phyloP scores from a whole-genome alignment of 2,797 vertebrate genomes.

The Cynopterus sphinx region DNA sequence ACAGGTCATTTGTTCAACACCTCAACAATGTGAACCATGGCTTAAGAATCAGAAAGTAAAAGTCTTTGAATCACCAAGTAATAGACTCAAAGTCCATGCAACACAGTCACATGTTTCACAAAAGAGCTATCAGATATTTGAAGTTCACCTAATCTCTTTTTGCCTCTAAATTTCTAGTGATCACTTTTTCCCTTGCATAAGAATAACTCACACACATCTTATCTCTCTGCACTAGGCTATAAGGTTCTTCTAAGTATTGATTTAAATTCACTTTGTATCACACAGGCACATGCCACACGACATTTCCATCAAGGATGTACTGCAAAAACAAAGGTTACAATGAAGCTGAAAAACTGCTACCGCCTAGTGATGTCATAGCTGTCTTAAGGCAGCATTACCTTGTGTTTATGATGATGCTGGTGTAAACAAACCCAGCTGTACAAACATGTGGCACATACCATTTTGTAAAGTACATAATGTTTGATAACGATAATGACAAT shows the following conservation, averaged over 20 bases:
- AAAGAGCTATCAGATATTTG: background rate
- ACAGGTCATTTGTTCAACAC: background rate
- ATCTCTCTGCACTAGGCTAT: background rate
- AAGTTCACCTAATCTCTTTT: background rate
- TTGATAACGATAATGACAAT: background rate
- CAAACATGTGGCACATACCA: background rate
- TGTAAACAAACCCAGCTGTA: background rate
- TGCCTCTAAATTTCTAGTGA: background rate
- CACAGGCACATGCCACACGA: too few relatives aligned
- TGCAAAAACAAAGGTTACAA: background rate
- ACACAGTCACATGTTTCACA: background rate
- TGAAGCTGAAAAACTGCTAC: background rate
- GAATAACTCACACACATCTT: slow-evolving; percentile 1
- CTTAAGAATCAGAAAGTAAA: slow-evolving; percentile 10
- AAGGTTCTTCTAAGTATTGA: background rate
- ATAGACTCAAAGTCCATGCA: background rate
- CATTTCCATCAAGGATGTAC: background rate
- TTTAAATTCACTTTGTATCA: slow-evolving; percentile 6
- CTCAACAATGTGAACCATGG: background rate
- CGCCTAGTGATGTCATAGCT: background rate
- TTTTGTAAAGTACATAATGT: background rate
- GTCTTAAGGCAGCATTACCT: background rate
- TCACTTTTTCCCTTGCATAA: background rate
- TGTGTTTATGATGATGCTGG: background rate
- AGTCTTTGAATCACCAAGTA: background rate